phyloP scores from a whole-genome alignment of 2,888 invertebrate species.

The Parochlus steinenii region DNA sequence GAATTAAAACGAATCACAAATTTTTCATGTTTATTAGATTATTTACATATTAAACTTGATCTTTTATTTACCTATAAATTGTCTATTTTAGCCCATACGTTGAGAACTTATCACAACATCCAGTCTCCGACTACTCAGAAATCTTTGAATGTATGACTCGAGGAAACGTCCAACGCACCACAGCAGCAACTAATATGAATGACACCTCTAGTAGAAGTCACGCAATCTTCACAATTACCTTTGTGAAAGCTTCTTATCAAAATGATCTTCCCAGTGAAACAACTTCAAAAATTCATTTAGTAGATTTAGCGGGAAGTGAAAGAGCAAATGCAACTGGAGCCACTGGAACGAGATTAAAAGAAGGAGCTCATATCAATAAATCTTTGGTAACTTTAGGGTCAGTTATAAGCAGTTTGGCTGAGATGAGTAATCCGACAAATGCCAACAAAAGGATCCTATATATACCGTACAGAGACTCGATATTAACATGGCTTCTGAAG shows the following conservation, averaged over 20 bases:
- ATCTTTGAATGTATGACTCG: slow-evolving; percentile 68
- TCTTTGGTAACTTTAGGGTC: slow-evolving; percentile 75
- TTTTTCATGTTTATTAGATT: too few species aligned
- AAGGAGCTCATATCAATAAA: slow-evolving; percentile 83
- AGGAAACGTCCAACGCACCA: slow-evolving; percentile 69
- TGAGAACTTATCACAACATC: slow-evolving; percentile 68
- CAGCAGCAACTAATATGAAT: slow-evolving; percentile 84
- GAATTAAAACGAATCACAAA: too few species aligned
- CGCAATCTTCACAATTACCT: slow-evolving; percentile 80
- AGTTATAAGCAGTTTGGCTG: slow-evolving; percentile 73
- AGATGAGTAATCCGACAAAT: slow-evolving; percentile 33
- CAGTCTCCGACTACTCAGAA: slow-evolving; percentile 72
- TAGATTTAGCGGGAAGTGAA: slow-evolving; percentile 81
- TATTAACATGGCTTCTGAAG: slow-evolving; percentile 74
- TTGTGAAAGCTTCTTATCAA: slow-evolving; percentile 73
- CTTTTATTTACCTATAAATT: too few species aligned
- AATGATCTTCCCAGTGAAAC: slow-evolving; percentile 81
- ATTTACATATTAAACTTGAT: too few species aligned
- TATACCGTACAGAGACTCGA: slow-evolving; percentile 78
- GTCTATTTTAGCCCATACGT: too few species aligned
- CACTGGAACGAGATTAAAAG: slow-evolving; percentile 75
- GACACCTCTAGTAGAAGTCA: slow-evolving; percentile 82
- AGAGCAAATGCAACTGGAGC: slow-evolving; percentile 80
- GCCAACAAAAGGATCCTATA: slow-evolving; percentile 40
- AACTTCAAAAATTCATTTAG: slow-evolving; percentile 76